Evolutionary conservation across 2,888 invertebrate genomes (phyloP), one percentile per base, ranked within the genome.

Genomic region (Tenodera sinensis): DNA sequence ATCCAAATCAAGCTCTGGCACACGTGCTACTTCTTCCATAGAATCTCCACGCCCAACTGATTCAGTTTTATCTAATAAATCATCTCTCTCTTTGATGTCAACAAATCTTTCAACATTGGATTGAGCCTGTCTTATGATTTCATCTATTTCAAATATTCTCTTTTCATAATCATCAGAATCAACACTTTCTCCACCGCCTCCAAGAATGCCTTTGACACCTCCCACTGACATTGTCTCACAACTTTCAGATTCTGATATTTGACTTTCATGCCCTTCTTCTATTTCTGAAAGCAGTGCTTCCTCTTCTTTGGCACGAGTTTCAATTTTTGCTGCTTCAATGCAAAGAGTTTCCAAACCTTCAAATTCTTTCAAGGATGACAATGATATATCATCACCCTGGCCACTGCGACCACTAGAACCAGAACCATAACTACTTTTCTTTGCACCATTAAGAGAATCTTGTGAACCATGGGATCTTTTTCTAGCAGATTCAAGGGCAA

Each of bases 301-400:
- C 93, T 98, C 98, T 93, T 97, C 97, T 92, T 97, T 96, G 0
- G 97, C 98, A 90, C 96, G 95, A 85, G 96, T 95, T 94, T 98
- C 98, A 88, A 97, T 97, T 91, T 96, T 95, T 91, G 97, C 96
- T 0, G 97, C 97, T 93, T 97, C 97, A 85, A 97, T 95, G 92
- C 98, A 97, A 30, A 98, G 98, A 90, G 96, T 96, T 93, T 99
- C 98, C 2, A 98, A 93, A 0, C 97, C 97, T 94, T 99, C 98
- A 93, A 98, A 98, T 93, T 99, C 98, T 93, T 97, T 97, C 30
- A 98, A 94, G 83, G 98, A 98, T 12, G 97, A 97, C 47, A 97
- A 94, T 3, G 98, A 98, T 84, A 98, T 94, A 92, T 98, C 98
- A 93, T 98, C 98, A 0, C 97, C 97, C 93, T 96, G 96, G 3